Conservation (phyloP, 1,140 invertebrate genomes). For the Araneus ventricosus region DNA sequence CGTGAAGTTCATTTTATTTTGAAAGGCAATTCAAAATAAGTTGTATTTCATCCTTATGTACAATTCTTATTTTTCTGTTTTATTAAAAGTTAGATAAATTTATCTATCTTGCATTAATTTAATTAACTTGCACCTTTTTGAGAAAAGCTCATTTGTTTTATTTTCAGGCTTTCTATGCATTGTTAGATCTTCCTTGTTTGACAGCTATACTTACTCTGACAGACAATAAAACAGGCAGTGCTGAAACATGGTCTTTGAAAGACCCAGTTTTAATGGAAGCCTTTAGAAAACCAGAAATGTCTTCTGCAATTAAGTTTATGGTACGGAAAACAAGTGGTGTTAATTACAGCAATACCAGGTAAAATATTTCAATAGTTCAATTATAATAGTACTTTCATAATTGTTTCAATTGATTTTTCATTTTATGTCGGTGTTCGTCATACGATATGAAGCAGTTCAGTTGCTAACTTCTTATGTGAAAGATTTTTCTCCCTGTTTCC, state of each 20-base stretch:
- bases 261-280: slow-evolving; percentile 45
- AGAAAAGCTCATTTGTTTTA: too few species aligned
- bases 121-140: too few species aligned
- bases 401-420: too few species aligned
- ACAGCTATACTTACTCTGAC: slow-evolving; percentile 56
- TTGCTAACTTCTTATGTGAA: neutral
- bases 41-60: too few species aligned
- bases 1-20: too few species aligned
- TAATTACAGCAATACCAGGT: neutral
- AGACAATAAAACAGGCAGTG: slow-evolving; percentile 35
- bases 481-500: too few species aligned
- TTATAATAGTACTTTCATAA: neutral
- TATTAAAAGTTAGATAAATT: too few species aligned
- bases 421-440: too few species aligned
- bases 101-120: too few species aligned
- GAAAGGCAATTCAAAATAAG: too few species aligned
- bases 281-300: slow-evolving; percentile 44
- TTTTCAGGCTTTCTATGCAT: slow-evolving; percentile 59
- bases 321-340: slow-evolving; percentile 48
- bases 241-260: slow-evolving; percentile 37
- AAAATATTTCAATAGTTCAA: neutral
- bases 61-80: too few species aligned
- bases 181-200: slow-evolving; percentile 72
- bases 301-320: slow-evolving; percentile 48
- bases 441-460: neutral